phyloP scores from a whole-genome alignment of 2,888 invertebrate genomes.

The Pristionchus arcanus region DNA sequence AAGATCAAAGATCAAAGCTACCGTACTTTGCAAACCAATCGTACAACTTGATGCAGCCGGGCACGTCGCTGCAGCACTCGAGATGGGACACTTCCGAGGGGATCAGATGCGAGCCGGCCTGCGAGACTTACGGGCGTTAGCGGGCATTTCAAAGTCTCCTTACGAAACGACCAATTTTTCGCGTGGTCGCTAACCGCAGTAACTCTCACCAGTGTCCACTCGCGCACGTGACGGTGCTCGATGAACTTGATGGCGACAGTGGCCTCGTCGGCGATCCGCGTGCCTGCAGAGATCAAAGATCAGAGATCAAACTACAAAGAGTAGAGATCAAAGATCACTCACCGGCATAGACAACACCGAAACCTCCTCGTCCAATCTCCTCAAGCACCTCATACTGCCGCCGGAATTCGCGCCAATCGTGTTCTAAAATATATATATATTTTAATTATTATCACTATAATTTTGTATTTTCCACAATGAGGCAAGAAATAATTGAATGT shows the following conservation, averaged over 20 bases:
- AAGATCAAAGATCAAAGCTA: neutral
- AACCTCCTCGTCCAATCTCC: conserved; percentile 76
- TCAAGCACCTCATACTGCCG: conserved; percentile 70
- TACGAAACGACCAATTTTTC: neutral
- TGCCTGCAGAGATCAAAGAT: conserved; percentile 48
- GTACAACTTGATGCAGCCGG: conserved; percentile 72
- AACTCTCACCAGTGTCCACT: conserved; percentile 65
- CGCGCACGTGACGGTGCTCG: conserved; percentile 65
- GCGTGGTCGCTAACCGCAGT: neutral
- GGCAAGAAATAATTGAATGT: no score
- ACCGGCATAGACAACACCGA: conserved; percentile 73
- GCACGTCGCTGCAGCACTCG: conserved; percentile 72
- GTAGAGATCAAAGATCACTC: conserved; percentile 16
- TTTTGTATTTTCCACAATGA: no score
- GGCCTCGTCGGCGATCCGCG: conserved; percentile 63
- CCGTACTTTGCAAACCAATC: conserved; percentile 77
- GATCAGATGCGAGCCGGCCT: conserved; percentile 73
- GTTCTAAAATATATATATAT: conserved; percentile 61
- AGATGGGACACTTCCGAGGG: conserved; percentile 77
- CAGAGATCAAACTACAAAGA: conserved; percentile 26
- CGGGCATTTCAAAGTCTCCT: neutral
- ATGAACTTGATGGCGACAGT: conserved; percentile 69
- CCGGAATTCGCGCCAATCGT: conserved; percentile 72
- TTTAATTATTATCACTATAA: neutral
- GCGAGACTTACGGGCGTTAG: conserved; percentile 56